Conservation (phyloP, 2,888 invertebrate species). For the Cheiracanthium punctorium region DNA sequence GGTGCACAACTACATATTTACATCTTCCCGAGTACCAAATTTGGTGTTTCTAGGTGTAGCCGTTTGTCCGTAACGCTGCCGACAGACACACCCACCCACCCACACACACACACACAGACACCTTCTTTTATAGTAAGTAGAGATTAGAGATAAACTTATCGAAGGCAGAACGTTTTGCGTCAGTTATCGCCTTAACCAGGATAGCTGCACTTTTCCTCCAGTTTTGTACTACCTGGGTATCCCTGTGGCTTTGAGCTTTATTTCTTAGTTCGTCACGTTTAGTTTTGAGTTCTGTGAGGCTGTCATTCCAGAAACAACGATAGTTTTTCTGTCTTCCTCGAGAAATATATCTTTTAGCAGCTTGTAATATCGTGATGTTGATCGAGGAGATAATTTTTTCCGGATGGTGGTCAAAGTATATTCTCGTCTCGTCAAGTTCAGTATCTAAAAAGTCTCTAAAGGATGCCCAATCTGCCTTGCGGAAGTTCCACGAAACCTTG, state of each 20-base stretch:
- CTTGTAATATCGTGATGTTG: slow-evolving; percentile 22
- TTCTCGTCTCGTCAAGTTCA: background rate
- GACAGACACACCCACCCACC: too few relatives aligned
- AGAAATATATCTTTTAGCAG: slow-evolving; percentile 22
- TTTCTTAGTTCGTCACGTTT: slow-evolving; percentile 2
- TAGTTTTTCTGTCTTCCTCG: slow-evolving; percentile 18
- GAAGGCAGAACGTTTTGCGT: slow-evolving; percentile 10
- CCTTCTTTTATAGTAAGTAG: too few relatives aligned
- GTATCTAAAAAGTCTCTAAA: slow-evolving; percentile 25
- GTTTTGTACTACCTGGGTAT: background rate
- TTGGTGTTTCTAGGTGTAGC: too few relatives aligned
- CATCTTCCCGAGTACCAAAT: too few relatives aligned
- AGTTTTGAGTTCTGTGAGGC: slow-evolving; percentile 11
- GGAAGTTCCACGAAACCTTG: slow-evolving; percentile 30
- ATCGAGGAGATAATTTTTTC: slow-evolving; percentile 29
- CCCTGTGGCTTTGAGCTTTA: background rate
- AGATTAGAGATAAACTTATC: background rate
- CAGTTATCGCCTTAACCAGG: background rate
- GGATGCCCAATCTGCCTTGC: slow-evolving; percentile 14
- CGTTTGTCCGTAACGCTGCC: too few relatives aligned
- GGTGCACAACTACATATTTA: too few relatives aligned
- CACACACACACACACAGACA: too few relatives aligned
- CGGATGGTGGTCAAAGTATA: slow-evolving; percentile 19
- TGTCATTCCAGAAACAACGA: slow-evolving; percentile 29
- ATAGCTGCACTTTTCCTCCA: background rate